phyloP scores from a whole-genome alignment of 2,113 vertebrate genomes.

The Danio rerio region GRCz12tu NC_133196.1:31375501-31376000 shows the following conservation, averaged over 20 bases:
- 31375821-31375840: background rate
- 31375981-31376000: background rate
- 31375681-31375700: no score
- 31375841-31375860: background rate
- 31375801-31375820: background rate
- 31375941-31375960: background rate
- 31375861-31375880: background rate
- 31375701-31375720: background rate
- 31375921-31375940: background rate
- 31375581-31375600: background rate
- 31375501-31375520: background rate
- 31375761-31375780: background rate
- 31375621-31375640: background rate
- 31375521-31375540: background rate
- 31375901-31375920: background rate
- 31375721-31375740: background rate
- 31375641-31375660: background rate
- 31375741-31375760: background rate
- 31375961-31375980: conserved; percentile 8
- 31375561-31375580: background rate
- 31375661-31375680: background rate
- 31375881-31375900: background rate
- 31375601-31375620: background rate
- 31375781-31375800: background rate
- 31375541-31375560: background rate